Conservation (phyloP, 2,888 invertebrate species). For the Ectemnius continuus region DNA sequence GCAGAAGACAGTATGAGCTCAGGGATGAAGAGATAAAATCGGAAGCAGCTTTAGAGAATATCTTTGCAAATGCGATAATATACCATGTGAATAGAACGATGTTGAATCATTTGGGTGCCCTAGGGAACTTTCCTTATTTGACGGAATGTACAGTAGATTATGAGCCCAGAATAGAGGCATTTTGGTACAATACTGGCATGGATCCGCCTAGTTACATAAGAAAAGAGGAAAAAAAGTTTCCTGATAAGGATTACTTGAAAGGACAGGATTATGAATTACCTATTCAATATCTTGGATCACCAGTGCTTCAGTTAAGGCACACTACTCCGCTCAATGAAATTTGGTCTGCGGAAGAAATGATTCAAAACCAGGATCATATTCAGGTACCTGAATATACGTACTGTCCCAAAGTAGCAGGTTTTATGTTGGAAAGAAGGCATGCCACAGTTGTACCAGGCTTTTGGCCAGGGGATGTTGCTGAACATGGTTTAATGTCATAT, state of each 20-base stretch:
- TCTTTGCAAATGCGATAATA: conserved; percentile 80
- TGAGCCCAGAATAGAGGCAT: conserved; percentile 89
- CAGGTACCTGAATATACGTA: conserved; percentile 81
- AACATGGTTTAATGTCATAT: conserved; percentile 89
- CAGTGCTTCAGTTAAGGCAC: conserved; percentile 85
- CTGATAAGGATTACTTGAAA: conserved; percentile 73
- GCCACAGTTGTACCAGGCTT: conserved; percentile 89
- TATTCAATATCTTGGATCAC: conserved; percentile 86
- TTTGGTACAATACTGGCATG: conserved; percentile 90
- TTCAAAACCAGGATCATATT: conserved; percentile 79
- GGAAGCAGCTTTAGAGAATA: conserved; percentile 76
- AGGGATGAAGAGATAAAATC: not conserved
- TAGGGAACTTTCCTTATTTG: conserved; percentile 82
- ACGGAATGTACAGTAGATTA: conserved; percentile 84
- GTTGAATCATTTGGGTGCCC: conserved; percentile 80
- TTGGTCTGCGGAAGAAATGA: conserved; percentile 79
- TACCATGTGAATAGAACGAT: conserved; percentile 86
- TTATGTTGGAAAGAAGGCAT: conserved; percentile 80
- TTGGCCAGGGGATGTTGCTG: conserved; percentile 89
- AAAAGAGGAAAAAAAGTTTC: conserved; percentile 70
- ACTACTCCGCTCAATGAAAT: conserved; percentile 84
- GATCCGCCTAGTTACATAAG: conserved; percentile 79
- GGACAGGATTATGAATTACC: conserved; percentile 80
- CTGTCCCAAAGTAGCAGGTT: conserved; percentile 83
- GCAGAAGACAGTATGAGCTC: conserved; percentile 62